phyloP scores from a whole-genome alignment of 2,888 invertebrate genomes.

The Leptothorax acervorum region DNA sequence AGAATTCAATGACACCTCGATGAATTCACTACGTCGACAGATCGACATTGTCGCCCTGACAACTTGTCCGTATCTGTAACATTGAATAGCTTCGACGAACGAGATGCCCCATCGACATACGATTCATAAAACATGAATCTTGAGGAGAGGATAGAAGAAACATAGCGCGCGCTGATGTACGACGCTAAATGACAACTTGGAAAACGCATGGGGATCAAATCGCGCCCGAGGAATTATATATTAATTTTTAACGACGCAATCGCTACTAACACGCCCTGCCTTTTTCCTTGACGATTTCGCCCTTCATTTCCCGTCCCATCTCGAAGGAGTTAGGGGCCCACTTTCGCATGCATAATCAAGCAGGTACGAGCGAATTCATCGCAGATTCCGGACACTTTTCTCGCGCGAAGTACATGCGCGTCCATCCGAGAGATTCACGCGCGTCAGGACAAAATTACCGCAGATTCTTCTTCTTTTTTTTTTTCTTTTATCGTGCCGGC shows the following conservation, averaged over 20 bases:
- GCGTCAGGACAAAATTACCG: constrained; percentile 53
- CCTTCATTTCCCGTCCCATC: constrained; percentile 7
- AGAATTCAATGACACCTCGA: not conserved
- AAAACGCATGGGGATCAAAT: not conserved
- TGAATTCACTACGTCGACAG: constrained; percentile 36
- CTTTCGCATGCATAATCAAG: constrained; percentile 42
- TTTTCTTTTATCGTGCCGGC: constrained; percentile 4
- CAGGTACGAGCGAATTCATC: constrained; percentile 29
- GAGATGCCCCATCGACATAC: constrained; percentile 28
- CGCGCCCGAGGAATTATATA: not conserved
- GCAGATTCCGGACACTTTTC: constrained; percentile 25
- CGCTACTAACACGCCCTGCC: not conserved
- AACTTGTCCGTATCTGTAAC: constrained; percentile 46
- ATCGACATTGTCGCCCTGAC: constrained; percentile 49
- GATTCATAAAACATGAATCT: constrained; percentile 59
- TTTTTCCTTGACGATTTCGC: not conserved
- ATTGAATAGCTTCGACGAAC: constrained; percentile 34
- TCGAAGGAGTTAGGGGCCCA: not conserved
- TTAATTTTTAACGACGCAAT: not conserved
- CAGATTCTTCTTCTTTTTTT: not conserved
- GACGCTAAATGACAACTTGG: not conserved
- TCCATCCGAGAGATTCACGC: constrained; percentile 39
- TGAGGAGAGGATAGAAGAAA: constrained; percentile 30
- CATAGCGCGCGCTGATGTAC: not conserved
- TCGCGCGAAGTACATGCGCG: constrained; percentile 20